Evolutionary conservation across 1,140 invertebrate species (phyloP), one percentile per base, ranked within the genome.

Genomic region (Oscheius sp.): DNA sequence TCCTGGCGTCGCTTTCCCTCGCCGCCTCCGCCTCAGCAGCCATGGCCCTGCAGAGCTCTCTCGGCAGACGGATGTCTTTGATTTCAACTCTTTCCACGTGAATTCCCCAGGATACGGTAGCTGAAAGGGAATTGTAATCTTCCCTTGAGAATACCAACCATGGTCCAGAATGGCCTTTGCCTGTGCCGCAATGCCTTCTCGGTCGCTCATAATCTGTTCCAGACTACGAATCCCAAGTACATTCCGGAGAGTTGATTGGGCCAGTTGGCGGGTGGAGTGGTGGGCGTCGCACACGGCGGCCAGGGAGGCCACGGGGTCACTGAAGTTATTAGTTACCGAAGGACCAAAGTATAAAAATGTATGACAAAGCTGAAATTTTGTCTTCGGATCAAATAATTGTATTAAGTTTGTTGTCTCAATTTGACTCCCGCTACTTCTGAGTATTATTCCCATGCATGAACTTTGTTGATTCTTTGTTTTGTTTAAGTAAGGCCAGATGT

Each of bases 161-260:
- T 83, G 74, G 63, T 83, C 78, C n/a, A 83, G 49, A 23, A 82
- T 55, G 45, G 64, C 74, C 86, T 94, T 92, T 91, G 94, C 92
- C 69, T 90, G 89, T 82, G 91, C 90, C 45, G 91, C 92, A 73
- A 97, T 96, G 2, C 90, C 90, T 85, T 97, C 94, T 32, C 94
- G 87, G 80, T 97, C 94, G 2, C 92, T 91, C 15, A 95, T 87
- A 61, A 95, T 91, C 85, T 95, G 92, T 3, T 91, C 90, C 55
- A 97, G 87, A 82, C 93, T 93, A 61, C 92, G 89, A 28, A 93
- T 97, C 49, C 94, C 94, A n/a, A 97, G 87, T 0, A 95, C 92
- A 83, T 94, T 96, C 20, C 93, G 86, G 2, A 95, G 85, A 0
- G 80, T 82, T 20, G 80, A 80, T 67, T 82, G 80, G 15, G 80